phyloP scores from a whole-genome alignment of 2,888 invertebrate genomes.

The Lasioglossum morio region DNA sequence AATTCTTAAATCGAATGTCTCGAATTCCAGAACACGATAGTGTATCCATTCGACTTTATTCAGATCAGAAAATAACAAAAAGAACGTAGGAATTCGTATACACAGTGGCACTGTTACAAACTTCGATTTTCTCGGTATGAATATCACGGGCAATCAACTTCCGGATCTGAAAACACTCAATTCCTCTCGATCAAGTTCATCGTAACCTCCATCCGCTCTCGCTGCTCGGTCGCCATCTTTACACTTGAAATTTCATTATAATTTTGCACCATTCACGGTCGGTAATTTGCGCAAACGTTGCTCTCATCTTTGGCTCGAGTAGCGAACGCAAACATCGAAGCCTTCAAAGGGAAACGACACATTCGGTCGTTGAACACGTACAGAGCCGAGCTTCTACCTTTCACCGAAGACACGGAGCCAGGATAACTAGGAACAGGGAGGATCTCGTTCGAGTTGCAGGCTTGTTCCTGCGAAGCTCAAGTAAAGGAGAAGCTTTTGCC shows the following conservation, averaged over 20 bases:
- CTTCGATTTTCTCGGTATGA: neutral
- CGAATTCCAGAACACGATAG: neutral
- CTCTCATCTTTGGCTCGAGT: constrained; percentile 32
- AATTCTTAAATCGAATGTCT: neutral
- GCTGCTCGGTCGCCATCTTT: neutral
- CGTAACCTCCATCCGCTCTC: neutral
- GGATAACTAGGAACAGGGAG: constrained; percentile 69
- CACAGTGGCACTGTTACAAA: neutral
- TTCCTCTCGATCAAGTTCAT: neutral
- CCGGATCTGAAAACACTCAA: no score
- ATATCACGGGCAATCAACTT: neutral
- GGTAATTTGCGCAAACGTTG: constrained; percentile 49
- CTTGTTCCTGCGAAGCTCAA: constrained; percentile 73
- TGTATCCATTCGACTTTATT: neutral
- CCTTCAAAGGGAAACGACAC: constrained; percentile 55
- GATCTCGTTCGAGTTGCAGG: constrained; percentile 69
- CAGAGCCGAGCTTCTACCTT: constrained; percentile 70
- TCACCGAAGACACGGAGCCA: constrained; percentile 69
- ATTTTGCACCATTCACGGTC: constrained; percentile 21
- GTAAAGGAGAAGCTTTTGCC: constrained; percentile 77
- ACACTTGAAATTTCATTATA: constrained; percentile 10
- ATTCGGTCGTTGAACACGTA: constrained; percentile 68
- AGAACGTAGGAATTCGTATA: neutral
- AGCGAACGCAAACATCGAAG: constrained; percentile 47
- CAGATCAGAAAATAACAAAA: neutral